Evolutionary conservation across 2,113 vertebrate species (phyloP).

Genomic region (Cinclus cinclus): DNA sequence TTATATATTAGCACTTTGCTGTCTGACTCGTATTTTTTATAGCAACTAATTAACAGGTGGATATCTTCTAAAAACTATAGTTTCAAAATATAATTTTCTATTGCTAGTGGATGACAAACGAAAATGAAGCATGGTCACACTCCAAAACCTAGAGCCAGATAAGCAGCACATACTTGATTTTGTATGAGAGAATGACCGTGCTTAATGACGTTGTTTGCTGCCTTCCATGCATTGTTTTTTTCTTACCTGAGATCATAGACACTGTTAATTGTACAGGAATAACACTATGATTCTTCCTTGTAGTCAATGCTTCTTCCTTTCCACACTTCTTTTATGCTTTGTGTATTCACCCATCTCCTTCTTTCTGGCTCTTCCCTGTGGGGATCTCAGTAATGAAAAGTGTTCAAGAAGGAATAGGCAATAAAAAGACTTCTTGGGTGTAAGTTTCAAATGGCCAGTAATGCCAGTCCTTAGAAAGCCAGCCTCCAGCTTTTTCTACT

Average conservation of each 20-base stretch:
- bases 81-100: neutral
- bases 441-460: neutral
- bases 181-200: neutral
- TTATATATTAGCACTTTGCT: neutral
- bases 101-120: neutral
- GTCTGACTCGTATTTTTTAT: neutral
- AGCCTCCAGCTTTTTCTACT: neutral
- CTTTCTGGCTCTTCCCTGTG: neutral
- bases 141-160: neutral
- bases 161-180: neutral
- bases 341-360: neutral
- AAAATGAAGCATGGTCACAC: neutral
- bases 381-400: neutral
- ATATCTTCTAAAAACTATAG: neutral
- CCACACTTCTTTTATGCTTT: neutral
- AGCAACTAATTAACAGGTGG: neutral
- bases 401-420: neutral
- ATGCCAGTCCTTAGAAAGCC: neutral
- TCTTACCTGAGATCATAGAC: neutral
- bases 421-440: neutral
- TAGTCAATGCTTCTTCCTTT: neutral
- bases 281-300: neutral
- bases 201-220: neutral
- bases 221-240: neutral
- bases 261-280: neutral